Conservation (phyloP, 2,113 vertebrate species). For the Tychaedon coryphoeus region DNA sequence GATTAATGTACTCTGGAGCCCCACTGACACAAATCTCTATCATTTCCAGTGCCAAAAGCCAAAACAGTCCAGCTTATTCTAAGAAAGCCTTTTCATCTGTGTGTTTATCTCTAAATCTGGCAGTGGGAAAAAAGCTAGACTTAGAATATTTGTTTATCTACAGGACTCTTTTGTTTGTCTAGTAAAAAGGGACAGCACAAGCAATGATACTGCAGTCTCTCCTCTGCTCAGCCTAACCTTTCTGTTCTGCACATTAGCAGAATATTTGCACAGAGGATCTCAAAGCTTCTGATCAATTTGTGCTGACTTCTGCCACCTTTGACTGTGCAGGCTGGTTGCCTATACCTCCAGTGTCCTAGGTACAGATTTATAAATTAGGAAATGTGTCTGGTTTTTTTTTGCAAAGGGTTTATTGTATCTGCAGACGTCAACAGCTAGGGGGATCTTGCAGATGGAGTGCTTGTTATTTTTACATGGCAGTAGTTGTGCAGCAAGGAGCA, state of each 20-base stretch:
- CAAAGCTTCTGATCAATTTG: not conserved
- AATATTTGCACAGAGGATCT: not conserved
- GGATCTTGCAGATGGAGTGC: not conserved
- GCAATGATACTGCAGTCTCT: not conserved
- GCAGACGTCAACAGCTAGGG: not conserved
- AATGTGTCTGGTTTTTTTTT: not conserved
- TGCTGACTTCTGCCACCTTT: not conserved
- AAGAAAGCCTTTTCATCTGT: not conserved
- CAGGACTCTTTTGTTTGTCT: not conserved
- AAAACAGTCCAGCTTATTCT: not conserved
- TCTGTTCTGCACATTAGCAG: not conserved
- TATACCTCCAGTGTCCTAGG: not conserved
- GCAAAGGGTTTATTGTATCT: not conserved
- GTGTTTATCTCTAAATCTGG: slow-evolving; percentile 1
- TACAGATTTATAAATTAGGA: not conserved
- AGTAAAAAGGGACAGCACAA: not conserved
- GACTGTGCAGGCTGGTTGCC: not conserved
- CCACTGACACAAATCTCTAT: slow-evolving; percentile 37
- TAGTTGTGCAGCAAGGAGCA: not conserved
- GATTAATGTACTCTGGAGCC: slow-evolving; percentile 38
- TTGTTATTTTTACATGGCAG: not conserved
- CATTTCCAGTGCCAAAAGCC: slow-evolving; percentile 32
- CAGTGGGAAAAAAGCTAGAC: not conserved
- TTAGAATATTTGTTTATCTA: slow-evolving; percentile 5
- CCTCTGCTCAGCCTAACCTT: not conserved